Evolutionary conservation across 1,140 invertebrate genomes (phyloP).

Genomic region (Diorhabda sublineata): DNA sequence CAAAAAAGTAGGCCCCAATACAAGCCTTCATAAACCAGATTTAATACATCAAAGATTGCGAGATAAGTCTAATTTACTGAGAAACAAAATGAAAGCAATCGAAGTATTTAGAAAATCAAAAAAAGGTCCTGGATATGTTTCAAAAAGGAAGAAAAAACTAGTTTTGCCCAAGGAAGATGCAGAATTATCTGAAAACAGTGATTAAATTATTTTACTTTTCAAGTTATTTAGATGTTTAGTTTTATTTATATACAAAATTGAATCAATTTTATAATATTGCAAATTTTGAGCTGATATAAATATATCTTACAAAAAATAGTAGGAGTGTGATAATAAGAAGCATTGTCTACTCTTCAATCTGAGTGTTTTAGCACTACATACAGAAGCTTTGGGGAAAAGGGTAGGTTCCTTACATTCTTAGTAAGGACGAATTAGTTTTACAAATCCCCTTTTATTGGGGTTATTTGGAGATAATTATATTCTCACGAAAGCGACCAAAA

Average conservation of each 20-base stretch:
- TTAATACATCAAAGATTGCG: conserved; percentile 70
- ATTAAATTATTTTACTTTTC: conserved; percentile 38
- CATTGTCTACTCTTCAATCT: too few species aligned
- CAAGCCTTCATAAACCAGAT: conserved; percentile 49
- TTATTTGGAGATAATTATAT: too few species aligned
- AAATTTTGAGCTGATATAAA: too few species aligned
- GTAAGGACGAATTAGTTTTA: too few species aligned
- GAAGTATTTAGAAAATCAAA: conserved; percentile 68
- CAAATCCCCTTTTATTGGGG: too few species aligned
- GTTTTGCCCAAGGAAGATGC: conserved; percentile 56
- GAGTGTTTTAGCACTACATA: too few species aligned
- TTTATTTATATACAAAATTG: not conserved
- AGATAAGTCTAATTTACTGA: conserved; percentile 58
- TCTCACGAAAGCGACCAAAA: too few species aligned
- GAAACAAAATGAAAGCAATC: conserved; percentile 71
- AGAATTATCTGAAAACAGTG: conserved; percentile 63
- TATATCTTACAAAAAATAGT: too few species aligned
- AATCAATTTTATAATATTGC: too few species aligned
- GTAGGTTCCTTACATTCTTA: too few species aligned
- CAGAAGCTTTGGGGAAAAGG: too few species aligned
- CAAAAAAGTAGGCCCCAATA: not conserved
- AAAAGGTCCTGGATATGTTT: conserved; percentile 53
- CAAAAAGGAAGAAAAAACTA: conserved; percentile 47
- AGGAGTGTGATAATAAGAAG: too few species aligned
- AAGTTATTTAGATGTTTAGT: not conserved